Evolutionary conservation across 2,888 invertebrate species (phyloP), one percentile per base, ranked within the genome.

Genomic region (Opisthograptis luteolata): DNA sequence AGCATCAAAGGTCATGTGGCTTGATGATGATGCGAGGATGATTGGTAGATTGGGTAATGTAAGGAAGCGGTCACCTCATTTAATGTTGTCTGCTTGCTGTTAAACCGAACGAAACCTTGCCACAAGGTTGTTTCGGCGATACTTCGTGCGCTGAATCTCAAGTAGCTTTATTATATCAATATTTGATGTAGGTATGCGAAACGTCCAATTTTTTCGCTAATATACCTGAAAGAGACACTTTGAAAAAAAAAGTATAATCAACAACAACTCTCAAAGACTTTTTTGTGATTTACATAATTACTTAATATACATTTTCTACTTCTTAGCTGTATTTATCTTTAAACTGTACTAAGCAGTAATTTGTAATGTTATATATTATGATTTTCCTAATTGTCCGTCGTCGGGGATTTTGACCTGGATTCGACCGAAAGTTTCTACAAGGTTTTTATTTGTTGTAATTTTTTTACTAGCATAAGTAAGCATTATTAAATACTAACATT

Each of bases 31-130:
- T 41, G 15, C 7, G 25, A 31, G 25, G 40, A 52, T 47, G 46
- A 53, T 45, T 41, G 50, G 42, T 45, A 32, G 44, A 44, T 59
- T 61, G 51, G 39, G 55, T 32, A 55, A 59, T 28, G 45, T 13
- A 53, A 59, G 61, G 61, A 61, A 61, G 59, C 56, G 55, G 56
- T 48, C 70, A 63, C 66, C 64, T 62, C 64, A 69, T 56, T 61
- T 63, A 68, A 64, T 66, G 68, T 66, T 48, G 69, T 68, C 66
- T 67, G 66, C 62, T 71, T 74, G 70, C 65, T n/a, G n/a, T n/a
- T n/a, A n/a, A n/a, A n/a, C n/a, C n/a, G n/a, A 70, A 72, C 70
- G 65, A 73, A 73, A 80, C 86, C 87, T 87, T 84, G 87, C 72
- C 58, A 66, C 87, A 85, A 87, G 87, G 87, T 81, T 86, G 82